Conservation (phyloP, 2,888 invertebrate species). For the Dasypolia templi region DNA sequence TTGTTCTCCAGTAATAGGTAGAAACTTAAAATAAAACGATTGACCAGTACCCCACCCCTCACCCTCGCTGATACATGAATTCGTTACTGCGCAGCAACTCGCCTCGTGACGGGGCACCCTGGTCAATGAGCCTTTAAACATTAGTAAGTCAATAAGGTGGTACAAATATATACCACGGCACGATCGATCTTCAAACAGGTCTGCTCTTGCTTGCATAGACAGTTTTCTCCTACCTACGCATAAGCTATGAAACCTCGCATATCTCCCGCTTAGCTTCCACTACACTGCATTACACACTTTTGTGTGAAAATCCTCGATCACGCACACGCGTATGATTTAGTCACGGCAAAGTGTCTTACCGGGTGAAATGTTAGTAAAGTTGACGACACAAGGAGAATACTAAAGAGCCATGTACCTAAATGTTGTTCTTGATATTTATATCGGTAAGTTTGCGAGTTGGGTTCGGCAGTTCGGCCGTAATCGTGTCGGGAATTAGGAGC, state of each 20-base stretch:
- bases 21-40: too few relatives aligned
- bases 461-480: constrained; percentile 68
- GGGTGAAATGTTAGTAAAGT: constrained; percentile 82
- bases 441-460: constrained; percentile 72
- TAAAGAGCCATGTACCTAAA: constrained; percentile 80
- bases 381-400: constrained; percentile 78
- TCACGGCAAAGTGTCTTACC: constrained; percentile 79
- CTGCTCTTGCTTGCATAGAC: background rate
- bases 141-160: too few relatives aligned
- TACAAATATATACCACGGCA: too few relatives aligned
- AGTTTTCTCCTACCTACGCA: background rate
- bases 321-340: constrained; percentile 79
- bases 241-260: constrained; percentile 13
- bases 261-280: constrained; percentile 44
- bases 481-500: constrained; percentile 69
- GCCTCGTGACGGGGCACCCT: too few relatives aligned
- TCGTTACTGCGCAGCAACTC: too few relatives aligned
- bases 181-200: background rate
- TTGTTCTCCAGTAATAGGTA: too few relatives aligned
- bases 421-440: constrained; percentile 82
- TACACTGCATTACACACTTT: constrained; percentile 21
- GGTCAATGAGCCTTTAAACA: too few relatives aligned
- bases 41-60: too few relatives aligned
- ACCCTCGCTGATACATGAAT: too few relatives aligned
- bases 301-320: constrained; percentile 44